Evolutionary conservation across 2,888 invertebrate species (phyloP), one percentile per base, ranked within the genome.

Genomic region (Cheilosia soror): DNA sequence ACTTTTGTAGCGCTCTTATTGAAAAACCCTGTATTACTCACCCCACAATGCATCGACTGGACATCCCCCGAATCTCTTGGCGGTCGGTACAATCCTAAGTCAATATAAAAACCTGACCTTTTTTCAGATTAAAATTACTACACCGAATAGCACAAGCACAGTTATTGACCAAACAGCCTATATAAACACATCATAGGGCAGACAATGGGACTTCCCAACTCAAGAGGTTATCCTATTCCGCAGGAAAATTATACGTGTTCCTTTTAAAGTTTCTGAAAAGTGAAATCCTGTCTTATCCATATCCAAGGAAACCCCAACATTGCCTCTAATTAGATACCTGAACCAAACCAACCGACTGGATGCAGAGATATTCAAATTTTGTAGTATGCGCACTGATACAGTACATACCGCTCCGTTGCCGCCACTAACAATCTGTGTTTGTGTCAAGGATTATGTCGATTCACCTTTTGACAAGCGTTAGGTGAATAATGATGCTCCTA

Each of bases 401-500:
- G 44, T 5, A 11, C 20, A 49, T 49, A 63, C 6, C 27, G 40
- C 31, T 25, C 2, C 13, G 49, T 42, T 20, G 20, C 20, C 15
- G 49, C 49, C n/a, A 5, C 65, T 58, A 31, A 65, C 65, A 65
- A 27, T 27, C 13, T 44, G 40, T 47, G 5, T 20, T 6, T 60
- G 42, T 53, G 29, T 53, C 53, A 79, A 79, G 71, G 77, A 68
- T 82, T 78, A 82, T 71, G 53, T 55, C 82, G 78, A 73, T 73
- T 83, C 62, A 83, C 83, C 78, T 73, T 83, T 73, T 69, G 73
- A 68, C 73, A 68, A 63, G 49, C 42, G 15, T 57, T 63, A 25
- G 44, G 20, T 73, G 72, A 78, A 83, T 73, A 83, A 83, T 83
- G 78, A 78, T 73, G 62, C 33, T 40, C 27, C 49, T 11, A 37